These are phyloP conservation scores for Gymnogyps californianus DNA, from an alignment of 2,113 vertebrate species.

Conservation along the genomic window DNA sequence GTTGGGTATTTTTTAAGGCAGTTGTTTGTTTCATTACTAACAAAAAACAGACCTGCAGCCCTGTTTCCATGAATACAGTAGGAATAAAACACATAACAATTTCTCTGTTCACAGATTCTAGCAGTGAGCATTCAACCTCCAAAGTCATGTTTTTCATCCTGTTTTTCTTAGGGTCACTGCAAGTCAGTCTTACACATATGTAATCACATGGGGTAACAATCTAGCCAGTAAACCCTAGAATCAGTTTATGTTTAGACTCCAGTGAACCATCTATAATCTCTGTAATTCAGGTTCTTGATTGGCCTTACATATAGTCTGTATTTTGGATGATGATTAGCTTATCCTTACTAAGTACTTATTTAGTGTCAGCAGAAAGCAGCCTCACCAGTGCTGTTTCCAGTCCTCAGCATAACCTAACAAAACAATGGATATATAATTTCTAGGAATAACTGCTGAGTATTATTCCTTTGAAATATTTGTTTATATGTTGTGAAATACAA, in stretches of 20 bases:
- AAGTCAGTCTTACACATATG: not conserved
- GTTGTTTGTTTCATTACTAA: not conserved
- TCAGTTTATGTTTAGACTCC: not conserved
- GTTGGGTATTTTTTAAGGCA: not conserved
- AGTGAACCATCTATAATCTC: not conserved
- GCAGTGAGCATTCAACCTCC: not conserved
- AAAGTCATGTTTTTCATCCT: not conserved
- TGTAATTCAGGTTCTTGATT: not conserved
- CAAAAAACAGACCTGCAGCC: not conserved
- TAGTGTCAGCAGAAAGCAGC: not conserved
- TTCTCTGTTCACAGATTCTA: not conserved
- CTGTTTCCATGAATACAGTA: not conserved
- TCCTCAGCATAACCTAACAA: not conserved
- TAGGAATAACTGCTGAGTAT: not conserved
- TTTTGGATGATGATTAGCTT: not conserved
- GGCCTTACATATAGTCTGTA: not conserved
- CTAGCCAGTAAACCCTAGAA: not conserved
- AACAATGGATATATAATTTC: not conserved
- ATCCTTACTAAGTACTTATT: not conserved
- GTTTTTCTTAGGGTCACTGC: not conserved
- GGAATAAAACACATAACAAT: not conserved
- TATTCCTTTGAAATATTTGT: not conserved
- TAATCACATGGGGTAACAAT: not conserved
- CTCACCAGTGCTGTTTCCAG: not conserved
- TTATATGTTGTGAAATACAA: not conserved